A percentile compares a stretch with the other conserved stretches of the same genome.
Conservation (phyloP, 2,888 invertebrate species). For the Elmis aenea region DNA sequence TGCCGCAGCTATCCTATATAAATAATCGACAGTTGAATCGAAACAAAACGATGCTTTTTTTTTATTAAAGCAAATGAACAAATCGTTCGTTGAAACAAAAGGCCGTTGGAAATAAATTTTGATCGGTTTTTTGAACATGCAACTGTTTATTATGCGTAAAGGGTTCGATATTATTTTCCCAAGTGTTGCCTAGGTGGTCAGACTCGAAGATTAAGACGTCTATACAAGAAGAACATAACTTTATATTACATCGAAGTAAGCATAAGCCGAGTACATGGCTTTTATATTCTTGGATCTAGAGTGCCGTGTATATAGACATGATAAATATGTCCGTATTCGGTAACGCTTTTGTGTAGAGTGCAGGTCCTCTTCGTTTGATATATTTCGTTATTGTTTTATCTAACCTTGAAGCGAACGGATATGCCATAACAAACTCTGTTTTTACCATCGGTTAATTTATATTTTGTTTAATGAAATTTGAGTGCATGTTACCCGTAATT, state of each 20-base stretch:
- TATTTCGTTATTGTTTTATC: constrained; percentile 28
- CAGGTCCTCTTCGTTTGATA: constrained; percentile 29
- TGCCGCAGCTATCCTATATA: too few species aligned
- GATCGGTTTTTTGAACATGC: too few species aligned
- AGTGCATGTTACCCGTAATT: too few species aligned
- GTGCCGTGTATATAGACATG: constrained; percentile 33
- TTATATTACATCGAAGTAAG: constrained; percentile 39
- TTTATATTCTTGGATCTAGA: constrained; percentile 35
- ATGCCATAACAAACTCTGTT: too few species aligned
- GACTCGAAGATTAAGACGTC: constrained; percentile 41
- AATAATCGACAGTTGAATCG: constrained; percentile 11
- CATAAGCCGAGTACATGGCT: constrained; percentile 39
- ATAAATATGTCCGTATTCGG: constrained; percentile 39
- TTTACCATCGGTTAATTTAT: too few species aligned
- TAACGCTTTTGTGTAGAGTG: constrained; percentile 27
- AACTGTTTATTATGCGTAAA: too few species aligned
- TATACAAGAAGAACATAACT: constrained; percentile 30
- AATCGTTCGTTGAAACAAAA: constrained; percentile 27
- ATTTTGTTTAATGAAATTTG: too few species aligned
- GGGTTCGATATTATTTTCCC: constrained; percentile 24
- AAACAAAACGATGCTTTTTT: constrained; percentile 13
- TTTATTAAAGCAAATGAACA: constrained; percentile 23
- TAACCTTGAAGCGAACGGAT: constrained; percentile 10
- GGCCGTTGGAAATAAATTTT: constrained; percentile 20
- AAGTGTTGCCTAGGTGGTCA: constrained; percentile 33